Evolutionary conservation across 2,113 vertebrate genomes (phyloP), one percentile per base, ranked within the genome.

Genomic region (Hypanus sabinus): DNA sequence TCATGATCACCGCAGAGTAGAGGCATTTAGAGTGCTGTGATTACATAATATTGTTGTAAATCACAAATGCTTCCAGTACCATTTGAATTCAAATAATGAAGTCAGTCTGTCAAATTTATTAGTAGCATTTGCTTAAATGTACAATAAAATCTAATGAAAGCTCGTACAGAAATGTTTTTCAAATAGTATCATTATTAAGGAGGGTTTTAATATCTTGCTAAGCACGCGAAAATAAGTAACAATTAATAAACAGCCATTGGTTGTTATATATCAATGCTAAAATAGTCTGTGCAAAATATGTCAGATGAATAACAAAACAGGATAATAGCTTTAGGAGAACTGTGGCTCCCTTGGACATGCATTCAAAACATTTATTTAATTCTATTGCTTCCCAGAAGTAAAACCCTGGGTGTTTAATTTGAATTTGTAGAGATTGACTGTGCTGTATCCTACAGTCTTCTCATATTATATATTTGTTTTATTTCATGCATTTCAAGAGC

Each of bases 221-320:
- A 8, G 30, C 14, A 46, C 68, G 46, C 27, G 36, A 93, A 93
- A 68, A 46, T 73, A 73, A 71, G 27, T 73, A 71, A 46, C 65
- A 93, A 65, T 91, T 91, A 68, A 93, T 46, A 73, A 93, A 93
- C 90, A 46, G 90, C 90, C 33, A 12, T 93, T 73, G 70, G 90
- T n/a, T 36, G 36, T 38, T 73, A 71, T 7, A 71, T 36, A 71
- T 93, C 65, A 71, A 10, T 27, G 90, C 33, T 12, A 71, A 71
- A 73, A 14, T 93, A 22, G 16, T 71, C 70, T 30, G n/a, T 93
- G 68, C 90, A 70, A 22, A 73, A 93, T 93, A 38, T 93, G 90
- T 18, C 65, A 70, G 22, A 91, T 16, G 18, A n/a, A 38, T 71
- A 93, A 93, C 71, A 38, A 70, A 93, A 71, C 46, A 93, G 88